Evolutionary conservation across 2,113 vertebrate genomes (phyloP), one percentile per base, ranked within the genome.

Genomic region (Eublepharis macularius): DNA sequence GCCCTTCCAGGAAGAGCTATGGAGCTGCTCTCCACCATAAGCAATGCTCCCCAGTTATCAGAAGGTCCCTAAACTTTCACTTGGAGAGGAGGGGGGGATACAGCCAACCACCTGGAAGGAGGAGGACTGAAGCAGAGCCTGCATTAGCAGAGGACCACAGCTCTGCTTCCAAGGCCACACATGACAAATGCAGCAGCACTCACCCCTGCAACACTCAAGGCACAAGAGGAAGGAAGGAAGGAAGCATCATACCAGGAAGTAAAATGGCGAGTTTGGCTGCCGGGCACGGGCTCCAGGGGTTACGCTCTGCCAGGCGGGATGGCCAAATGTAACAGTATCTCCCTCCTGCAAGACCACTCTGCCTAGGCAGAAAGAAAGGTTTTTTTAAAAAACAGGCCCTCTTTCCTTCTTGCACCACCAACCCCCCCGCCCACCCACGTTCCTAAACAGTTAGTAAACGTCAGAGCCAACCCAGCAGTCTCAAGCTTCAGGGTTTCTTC

Each of bases 261-360:
- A 77, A 54, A 88, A 86, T 6, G 88, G 76, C 1, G 89, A 91
- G 68, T 86, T 91, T 5, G 89, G 89, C 81, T 91, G 89, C 0
- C 86, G 89, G 1, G 70, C 73, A 43, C 14, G 24, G 13, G 32
- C 51, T 43, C 81, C 87, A 1, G 36, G 72, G 13, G 3, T 13
- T 4, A 81, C 2, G 21, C 8, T 21, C 1, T 10, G 51, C 11
- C 77, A 36, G 12, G 34, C 26, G 1, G 84, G 89, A 19, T 88
- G 84, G 17, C 89, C 89, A 66, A 91, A 91, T 0, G 83, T 86
- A 16, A 91, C 87, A 0, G 87, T 88, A 29, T 91, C 89, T 19
- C 89, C 89, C 84, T 91, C 87, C 6, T 57, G 63, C 43, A 91
- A 69, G n/a, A 41, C 32, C 2, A 88, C 43, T 24, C 49, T 69